Base-by-base conservation (phyloP, 2,113 vertebrate genomes). In the Pogona vitticeps region DNA sequence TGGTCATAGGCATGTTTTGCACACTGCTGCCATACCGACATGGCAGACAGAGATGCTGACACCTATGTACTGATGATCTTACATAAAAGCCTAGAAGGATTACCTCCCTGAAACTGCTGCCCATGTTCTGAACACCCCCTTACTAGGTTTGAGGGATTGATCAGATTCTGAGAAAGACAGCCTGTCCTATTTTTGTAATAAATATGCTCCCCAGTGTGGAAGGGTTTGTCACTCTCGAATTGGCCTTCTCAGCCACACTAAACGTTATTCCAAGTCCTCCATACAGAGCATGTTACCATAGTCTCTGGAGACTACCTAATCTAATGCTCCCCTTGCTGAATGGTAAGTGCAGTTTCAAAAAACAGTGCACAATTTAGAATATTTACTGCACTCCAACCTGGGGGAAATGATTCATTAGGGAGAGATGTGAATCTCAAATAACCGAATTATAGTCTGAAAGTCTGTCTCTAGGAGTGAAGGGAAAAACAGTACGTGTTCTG, bases 301-400 rank as follows among this genome's bases (percentile, higher is more conserved):
- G n/a, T n/a, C n/a, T n/a, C n/a, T n/a, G n/a, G n/a, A n/a, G n/a
- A n/a, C n/a, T n/a, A n/a, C n/a, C n/a, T n/a, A n/a, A n/a, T n/a
- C n/a, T n/a, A n/a, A n/a, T n/a, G n/a, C n/a, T 73, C 21, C 56
- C 65, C 67, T 63, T 73, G 85, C 14, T 42, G 56, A 86, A 36
- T 80, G 77, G 70, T 28, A 38, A 73, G 77, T 28, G 68, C 20
- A 80, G 85, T 79, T 56, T 46, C 56, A 78, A 72, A 65, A 71
- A 59, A 80, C 85, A 80, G 59, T 80, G 77, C 85, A 80, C 70
- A 72, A 33, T 56, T 73, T 68, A 75, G 56, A 84, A 61, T 40
- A 56, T 36, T 75, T 56, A 72, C 10, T 59, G 26, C 58, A 10
- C 67, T 73, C 73, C 68, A 63, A 28, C 85, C 68, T 63, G 38